Evolutionary conservation across 2,888 invertebrate species (phyloP).

Genomic region (Leucania comma): DNA sequence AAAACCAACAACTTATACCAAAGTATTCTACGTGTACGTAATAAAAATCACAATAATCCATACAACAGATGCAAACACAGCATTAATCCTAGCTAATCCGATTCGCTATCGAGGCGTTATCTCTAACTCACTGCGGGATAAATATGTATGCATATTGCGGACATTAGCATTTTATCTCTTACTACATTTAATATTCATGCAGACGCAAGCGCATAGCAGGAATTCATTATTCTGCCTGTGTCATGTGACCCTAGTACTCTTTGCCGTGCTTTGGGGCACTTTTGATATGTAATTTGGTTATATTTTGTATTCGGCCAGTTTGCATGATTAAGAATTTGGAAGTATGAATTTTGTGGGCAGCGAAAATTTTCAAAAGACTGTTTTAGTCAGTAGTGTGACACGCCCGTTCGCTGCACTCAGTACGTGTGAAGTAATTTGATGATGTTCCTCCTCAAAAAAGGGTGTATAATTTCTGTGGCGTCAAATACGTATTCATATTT

Average conservation of each 20-base stretch:
- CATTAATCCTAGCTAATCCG: slow-evolving; percentile 75
- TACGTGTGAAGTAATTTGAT: too few species aligned
- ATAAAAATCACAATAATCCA: slow-evolving; percentile 47
- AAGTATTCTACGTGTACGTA: slow-evolving; percentile 21
- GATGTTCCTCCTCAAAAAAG: too few species aligned
- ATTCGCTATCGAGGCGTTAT: slow-evolving; percentile 75
- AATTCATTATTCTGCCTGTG: slow-evolving; percentile 78
- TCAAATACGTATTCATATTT: too few species aligned
- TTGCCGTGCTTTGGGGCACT: slow-evolving; percentile 35
- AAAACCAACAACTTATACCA: slow-evolving; percentile 2
- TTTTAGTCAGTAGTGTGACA: too few species aligned
- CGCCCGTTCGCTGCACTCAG: too few species aligned
- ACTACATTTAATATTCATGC: slow-evolving; percentile 88
- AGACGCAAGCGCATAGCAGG: slow-evolving; percentile 82
- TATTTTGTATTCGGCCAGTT: slow-evolving; percentile 29
- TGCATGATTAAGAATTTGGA: slow-evolving; percentile 30
- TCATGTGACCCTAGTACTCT: slow-evolving; percentile 13
- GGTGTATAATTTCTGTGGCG: too few species aligned
- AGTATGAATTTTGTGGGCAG: neutral
- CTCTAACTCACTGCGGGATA: slow-evolving; percentile 80
- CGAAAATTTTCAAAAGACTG: too few species aligned
- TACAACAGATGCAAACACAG: slow-evolving; percentile 49
- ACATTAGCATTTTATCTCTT: slow-evolving; percentile 89
- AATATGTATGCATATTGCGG: slow-evolving; percentile 82
- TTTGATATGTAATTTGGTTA: slow-evolving; percentile 37